phyloP scores from a whole-genome alignment of 2,888 invertebrate genomes.

The Hydrotaea diabolus region DNA sequence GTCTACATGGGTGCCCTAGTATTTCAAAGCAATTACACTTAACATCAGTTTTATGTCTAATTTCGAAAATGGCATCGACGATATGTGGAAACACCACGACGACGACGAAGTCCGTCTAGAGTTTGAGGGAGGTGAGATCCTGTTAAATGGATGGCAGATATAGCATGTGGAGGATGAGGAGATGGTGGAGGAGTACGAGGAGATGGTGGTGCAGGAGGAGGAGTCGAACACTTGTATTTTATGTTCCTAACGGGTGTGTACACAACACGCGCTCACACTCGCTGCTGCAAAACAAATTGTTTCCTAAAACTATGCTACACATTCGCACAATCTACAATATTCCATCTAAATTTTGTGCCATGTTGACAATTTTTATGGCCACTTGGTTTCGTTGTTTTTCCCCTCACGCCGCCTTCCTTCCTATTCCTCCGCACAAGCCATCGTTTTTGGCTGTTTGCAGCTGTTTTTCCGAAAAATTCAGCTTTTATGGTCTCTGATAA shows the following conservation, averaged over 20 bases:
- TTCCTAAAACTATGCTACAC: constrained; percentile 12
- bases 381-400: constrained; percentile 3
- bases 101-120: no score
- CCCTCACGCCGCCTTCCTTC: neutral
- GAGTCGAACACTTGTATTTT: constrained; percentile 21
- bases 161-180: constrained; percentile 12
- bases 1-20: neutral
- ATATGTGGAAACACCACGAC: neutral
- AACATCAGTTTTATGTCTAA: constrained; percentile 58
- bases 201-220: no score
- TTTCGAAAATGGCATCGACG: constrained; percentile 31
- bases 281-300: constrained; percentile 24
- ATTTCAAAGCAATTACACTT: constrained; percentile 38
- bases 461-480: neutral
- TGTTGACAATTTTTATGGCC: constrained; percentile 53
- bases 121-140: neutral
- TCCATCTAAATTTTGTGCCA: constrained; percentile 34
- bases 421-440: neutral
- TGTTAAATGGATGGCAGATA: constrained; percentile 28
- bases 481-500: constrained; percentile 27
- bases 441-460: neutral
- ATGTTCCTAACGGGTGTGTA: no score
- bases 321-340: constrained; percentile 25
- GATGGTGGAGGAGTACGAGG: constrained; percentile 6
- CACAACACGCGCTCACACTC: neutral